Base-by-base conservation (phyloP, 2,888 invertebrate genomes). In the Aplocera efformata region DNA sequence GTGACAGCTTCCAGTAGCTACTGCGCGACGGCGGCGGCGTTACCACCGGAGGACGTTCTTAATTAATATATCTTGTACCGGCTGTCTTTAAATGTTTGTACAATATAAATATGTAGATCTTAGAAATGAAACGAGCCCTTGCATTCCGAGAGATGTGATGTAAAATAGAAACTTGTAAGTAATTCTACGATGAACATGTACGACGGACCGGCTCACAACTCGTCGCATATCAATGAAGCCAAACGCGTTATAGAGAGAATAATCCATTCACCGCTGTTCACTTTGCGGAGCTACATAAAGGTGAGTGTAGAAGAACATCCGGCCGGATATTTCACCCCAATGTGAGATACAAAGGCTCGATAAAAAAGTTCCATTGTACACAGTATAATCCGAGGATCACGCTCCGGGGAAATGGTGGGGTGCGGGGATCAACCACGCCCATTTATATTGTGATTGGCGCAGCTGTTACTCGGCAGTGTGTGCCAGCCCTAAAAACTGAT, bases 321-420 rank as follows among this genome's bases (percentile, higher is more conserved):
- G 86, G 82, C 83, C 83, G 86, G 85, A 86, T 85, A 85, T 85
- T 84, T 81, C 85, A 83, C 85, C 85, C 85, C 68, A 78, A 73
- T 72, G 67, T 72, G 71, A 74, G 77, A 67, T 70, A 85, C 84
- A 86, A 85, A 78, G 74, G 76, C 56, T 61, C 73, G 66, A 73
- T 83, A 86, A 85, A 86, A 86, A 86, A 83, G 74, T 70, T 71
- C 81, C 74, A 84, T 88, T 86, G 84, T 85, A 74, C 68, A 69
- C 74, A 74, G 78, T 79, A 81, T 82, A 81, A 84, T 83, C 77
- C 79, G 66, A 75, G 79, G 77, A 78, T 79, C 79, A 72, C 70
- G 66, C 64, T 61, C 72, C 67, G 72, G 70, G 65, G 60, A 59
- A 59, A 53, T 49, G 56, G 58, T 52, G 56, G 63, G 65, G 63